Base-by-base conservation (phyloP, 2,888 invertebrate genomes). In the Amorpha juglandis region DNA sequence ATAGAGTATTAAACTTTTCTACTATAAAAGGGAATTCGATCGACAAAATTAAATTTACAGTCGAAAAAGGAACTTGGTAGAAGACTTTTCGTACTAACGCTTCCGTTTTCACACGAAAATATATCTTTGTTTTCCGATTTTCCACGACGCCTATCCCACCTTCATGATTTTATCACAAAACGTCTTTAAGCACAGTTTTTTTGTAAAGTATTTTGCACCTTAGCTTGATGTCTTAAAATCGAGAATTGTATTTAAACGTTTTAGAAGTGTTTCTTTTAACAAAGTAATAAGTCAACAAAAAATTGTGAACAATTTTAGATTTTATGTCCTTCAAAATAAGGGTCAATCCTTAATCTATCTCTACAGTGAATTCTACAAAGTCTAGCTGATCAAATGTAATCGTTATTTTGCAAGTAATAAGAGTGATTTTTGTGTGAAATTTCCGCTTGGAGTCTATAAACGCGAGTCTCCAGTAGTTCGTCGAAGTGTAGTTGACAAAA, bases 401-500 rank as follows among this genome's bases (percentile, higher is more conserved):
- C 19, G 11, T 58, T 58, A 58, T 19, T 19, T 9, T 4, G 1
- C 0, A 11, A 1, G 0, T 6, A 11, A 6, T 58, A 58, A 58
- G 19, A 4, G 9, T 19, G 12, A 12, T 58, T 42, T 58, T 58
- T 6, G 12, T 9, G 14, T 58, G 19, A 42, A 42, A 42, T 19
- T 12, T 1, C 1, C 0, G 4, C 16, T 0, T 42, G 3, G 38
- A 58, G 58, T 42, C 58, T 16, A 58, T 58, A 58, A 58, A 38
- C 16, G 16, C 9, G 16, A 42, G 19, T 58, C 35, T 38, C 11
- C 58, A 58, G 42, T 58, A 58, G 58, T 58, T 58, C 19, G 19
- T 58, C 63, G 63, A 53, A 63, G 53, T 35, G 66, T 63, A 53
- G 63, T 66, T 66, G 63, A 66, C 66, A 66, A 66, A 66, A 63